Evolutionary conservation across 2,113 vertebrate genomes (phyloP).

Genomic region (Columba livia): DNA sequence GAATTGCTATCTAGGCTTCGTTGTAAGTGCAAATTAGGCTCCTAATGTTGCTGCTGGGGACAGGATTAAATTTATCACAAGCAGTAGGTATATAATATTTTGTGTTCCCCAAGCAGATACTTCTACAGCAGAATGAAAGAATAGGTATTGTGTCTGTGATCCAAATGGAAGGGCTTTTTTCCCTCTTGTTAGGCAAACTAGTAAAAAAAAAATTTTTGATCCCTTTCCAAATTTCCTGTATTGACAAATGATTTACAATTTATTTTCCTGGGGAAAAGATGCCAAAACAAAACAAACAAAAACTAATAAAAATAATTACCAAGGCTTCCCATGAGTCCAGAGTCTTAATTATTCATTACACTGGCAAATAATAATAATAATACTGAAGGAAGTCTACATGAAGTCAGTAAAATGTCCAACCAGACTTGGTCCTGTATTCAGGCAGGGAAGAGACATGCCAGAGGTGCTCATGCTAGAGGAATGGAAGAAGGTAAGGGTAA

Average conservation of each 20-base stretch:
- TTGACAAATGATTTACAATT: neutral
- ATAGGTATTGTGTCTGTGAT: neutral
- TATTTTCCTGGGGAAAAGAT: neutral
- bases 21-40: conserved; percentile 15
- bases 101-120: neutral
- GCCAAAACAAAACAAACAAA: neutral
- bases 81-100: neutral
- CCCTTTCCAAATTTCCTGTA: neutral
- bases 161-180: neutral
- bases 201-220: neutral
- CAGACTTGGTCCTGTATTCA: neutral
- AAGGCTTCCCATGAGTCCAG: neutral
- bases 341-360: neutral
- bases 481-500: neutral
- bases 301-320: neutral
- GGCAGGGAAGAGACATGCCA: neutral
- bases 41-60: neutral
- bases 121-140: neutral
- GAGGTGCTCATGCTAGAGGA: accelerated
- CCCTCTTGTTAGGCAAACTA: neutral
- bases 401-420: neutral
- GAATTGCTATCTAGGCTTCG: neutral
- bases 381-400: neutral
- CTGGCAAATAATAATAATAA: neutral
- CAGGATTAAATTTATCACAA: conserved; percentile 45